Evolutionary conservation across 2,113 vertebrate genomes (phyloP), one percentile per base, ranked within the genome.

Genomic region (Sterna hirundo): DNA sequence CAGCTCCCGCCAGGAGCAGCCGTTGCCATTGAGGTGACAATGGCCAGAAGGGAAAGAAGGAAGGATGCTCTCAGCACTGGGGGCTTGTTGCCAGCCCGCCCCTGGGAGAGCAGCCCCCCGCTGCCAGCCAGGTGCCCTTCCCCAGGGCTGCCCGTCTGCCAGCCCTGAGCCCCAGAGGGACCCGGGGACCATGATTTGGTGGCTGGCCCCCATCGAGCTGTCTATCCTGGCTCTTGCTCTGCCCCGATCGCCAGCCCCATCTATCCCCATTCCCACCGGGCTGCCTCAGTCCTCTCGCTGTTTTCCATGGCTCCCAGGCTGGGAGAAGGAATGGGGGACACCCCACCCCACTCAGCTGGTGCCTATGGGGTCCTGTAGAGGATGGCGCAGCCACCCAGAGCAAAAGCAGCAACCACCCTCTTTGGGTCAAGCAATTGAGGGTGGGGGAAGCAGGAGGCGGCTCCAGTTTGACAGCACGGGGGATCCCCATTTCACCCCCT

Each of bases 41-140:
- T 42, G 88, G 88, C 80, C 88, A 90, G 94, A 86, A 91, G 40
- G 85, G 84, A 92, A 89, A 88, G 79, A 27, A 71, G 57, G 40
- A 71, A 44, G 40, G 88, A 94, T 94, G 60, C 80, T 94, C 66
- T 94, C 66, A 88, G 92, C 61, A n/a, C 71, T 40, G 11, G 40
- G 58, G 38, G 15, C 40, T 58, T 83, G 34, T 82, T 91, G 83
- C 64, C 62, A 62, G 49, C 79, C 68, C 8, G 2, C 47, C 81
- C 38, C 49, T 83, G 75, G 60, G 77, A 70, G 62, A 77, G 66
- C 79, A 90, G 42, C 17, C 4, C 16, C 14, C 9, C 6, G 3
- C 36, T 2, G 4, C 46, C 88, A 94, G 46, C 27, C 32, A 54
- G 58, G 49, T 74, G 25, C 57, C 38, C 25, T 62, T 94, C 60